Evolutionary conservation across 2,113 vertebrate genomes (phyloP), one percentile per base, ranked within the genome.

Genomic region (Epinephelus cyanopodus): DNA sequence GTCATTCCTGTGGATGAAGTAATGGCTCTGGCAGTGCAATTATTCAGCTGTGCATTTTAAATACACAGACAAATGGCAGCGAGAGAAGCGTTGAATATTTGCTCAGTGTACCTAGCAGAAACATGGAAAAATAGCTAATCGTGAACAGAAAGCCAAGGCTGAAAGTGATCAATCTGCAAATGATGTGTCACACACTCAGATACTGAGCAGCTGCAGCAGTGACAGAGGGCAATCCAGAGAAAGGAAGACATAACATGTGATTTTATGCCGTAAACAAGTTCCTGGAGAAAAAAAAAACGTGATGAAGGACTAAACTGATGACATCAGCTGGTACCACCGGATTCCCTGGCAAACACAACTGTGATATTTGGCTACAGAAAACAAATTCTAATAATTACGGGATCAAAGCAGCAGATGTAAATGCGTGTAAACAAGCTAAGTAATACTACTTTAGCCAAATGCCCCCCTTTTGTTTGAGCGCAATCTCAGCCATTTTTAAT

Each of bases 1-100:
- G 91, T 92, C 91, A 90, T 94, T 94, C 88, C 91, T 90, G 83
- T 71, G 91, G 92, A 93, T 88, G 89, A 90, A 92, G 92, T 90
- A 90, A 93, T 81, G 89, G 88, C 89, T 90, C 89, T 89, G 84
- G 86, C 90, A 77, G 89, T 25, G 84, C 89, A 89, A 93, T 94
- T 93, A 90, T 93, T 94, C 91, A 89, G 87, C 87, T 82, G 91
- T 77, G 87, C 86, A 87, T 92, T 94, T 95, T 89, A 90, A 94
- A 92, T 85, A 87, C 78, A 64, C 78, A 87, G 80, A 90, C 87
- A 90, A 86, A 85, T 82, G 79, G 90, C 65, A 57, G n/a, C 3
- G 17, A 82, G 80, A 77, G 86, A 83, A 62, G 58, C 64, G 62
- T 50, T 57, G 65, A 80, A 79, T 78, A 83, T 83, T 79, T 73